Conservation (phyloP, 2,113 vertebrate genomes). For the Zosterops hypoxanthus region DNA sequence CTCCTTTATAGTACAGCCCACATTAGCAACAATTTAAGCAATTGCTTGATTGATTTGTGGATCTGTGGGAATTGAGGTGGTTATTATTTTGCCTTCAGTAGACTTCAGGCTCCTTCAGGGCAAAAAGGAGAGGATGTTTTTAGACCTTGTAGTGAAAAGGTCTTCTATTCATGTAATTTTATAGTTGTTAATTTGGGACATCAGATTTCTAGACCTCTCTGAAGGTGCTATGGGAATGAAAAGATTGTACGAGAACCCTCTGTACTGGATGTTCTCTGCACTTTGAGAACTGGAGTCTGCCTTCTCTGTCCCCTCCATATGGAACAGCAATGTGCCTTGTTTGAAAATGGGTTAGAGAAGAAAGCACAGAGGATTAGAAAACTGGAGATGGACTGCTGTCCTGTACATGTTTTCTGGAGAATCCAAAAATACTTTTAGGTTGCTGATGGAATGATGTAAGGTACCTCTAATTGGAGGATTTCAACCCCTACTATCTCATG, state of each 20-base stretch:
- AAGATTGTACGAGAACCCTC: not conserved
- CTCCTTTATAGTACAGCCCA: not conserved
- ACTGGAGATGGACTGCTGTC: not conserved
- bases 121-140: not conserved
- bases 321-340: not conserved
- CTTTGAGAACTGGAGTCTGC: not conserved
- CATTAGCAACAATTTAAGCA: not conserved
- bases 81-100: not conserved
- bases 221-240: not conserved
- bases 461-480: not conserved
- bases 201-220: not conserved
- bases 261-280: not conserved
- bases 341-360: not conserved
- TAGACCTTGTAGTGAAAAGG: not conserved
- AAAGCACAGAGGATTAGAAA: not conserved
- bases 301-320: not conserved
- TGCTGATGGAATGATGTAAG: not conserved
- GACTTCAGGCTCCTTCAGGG: not conserved
- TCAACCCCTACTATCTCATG: not conserved
- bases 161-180: not conserved
- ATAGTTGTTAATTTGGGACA: not conserved
- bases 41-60: not conserved
- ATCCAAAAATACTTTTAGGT: not conserved
- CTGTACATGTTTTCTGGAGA: not conserved
- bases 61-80: not conserved